Base-by-base conservation (phyloP, 2,113 vertebrate genomes). In the Cebidichthys violaceus region DNA sequence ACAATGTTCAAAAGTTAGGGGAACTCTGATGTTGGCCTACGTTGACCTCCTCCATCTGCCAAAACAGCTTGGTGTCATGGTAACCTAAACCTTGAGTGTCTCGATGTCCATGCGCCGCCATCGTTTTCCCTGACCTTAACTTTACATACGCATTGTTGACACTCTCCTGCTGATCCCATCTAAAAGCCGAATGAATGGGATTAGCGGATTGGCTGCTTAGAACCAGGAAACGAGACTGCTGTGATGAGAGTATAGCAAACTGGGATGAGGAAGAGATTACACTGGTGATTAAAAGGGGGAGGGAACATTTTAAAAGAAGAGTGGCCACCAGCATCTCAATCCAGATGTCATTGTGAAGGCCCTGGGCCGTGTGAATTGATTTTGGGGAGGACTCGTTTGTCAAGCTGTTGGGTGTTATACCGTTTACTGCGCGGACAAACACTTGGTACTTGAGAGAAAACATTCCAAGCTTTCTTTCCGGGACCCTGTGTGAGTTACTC, bases 391-490 rank as follows among this genome's bases (percentile, higher is more conserved):
- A 3, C 70, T 69, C 91, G 87, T 92, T 93, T 92, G 90, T 88
- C 41, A 88, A 91, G 86, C 88, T 91, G 90, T 90, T 92, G 64
- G 76, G 69, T 87, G 87, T 83, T 86, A 79, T 77, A 75, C 64
- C 8, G 54, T 90, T 92, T 85, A 83, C 76, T 82, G 67, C 73
- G 0, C 33, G 55, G 83, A 68, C 52, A 83, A 85, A 89, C 87
- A 83, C 77, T 90, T 87, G 77, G 79, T 84, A 78, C 75, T 77
- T n/a, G 66, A 88, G 83, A 75, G 81, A 87, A 93, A 92, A 89
- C 90, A 93, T 90, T 91, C 87, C 92, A 85, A 54, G 81, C 75
- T 90, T 88, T 89, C 79, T 82, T 88, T 76, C 75, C 5, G 50
- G 79, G 67, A 77, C 79, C 64, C 69, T 74, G 57, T 82, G 86